phyloP scores from a whole-genome alignment of 2,113 vertebrate species.

The Cephalophus harveyi region DNA sequence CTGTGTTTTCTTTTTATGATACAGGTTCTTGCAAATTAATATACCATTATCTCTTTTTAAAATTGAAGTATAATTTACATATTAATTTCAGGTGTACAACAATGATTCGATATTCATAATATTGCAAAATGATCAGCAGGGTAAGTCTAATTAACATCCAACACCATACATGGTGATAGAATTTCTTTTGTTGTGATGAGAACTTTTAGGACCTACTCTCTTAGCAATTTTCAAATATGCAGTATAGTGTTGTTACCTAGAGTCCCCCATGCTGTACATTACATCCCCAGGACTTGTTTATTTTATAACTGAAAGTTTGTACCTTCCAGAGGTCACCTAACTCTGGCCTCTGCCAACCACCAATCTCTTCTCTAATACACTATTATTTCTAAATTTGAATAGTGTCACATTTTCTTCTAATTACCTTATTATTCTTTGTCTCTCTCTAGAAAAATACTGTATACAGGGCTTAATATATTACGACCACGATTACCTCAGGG shows the following conservation, averaged over 20 bases:
- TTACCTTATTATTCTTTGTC: background rate
- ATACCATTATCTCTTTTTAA: background rate
- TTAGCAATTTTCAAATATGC: background rate
- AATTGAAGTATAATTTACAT: background rate
- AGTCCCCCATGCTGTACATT: background rate
- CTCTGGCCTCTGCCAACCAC: background rate
- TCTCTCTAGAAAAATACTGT: background rate
- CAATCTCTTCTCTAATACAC: background rate
- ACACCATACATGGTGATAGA: background rate
- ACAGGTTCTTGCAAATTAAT: background rate
- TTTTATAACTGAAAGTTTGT: background rate
- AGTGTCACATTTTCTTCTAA: background rate
- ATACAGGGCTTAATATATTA: background rate
- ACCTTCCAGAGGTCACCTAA: background rate
- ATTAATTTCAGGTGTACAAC: background rate
- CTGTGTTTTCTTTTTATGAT: background rate
- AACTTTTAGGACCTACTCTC: background rate
- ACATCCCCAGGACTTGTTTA: background rate
- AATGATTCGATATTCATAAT: background rate
- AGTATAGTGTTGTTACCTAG: too few species aligned
- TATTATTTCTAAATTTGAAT: background rate
- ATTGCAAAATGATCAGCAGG: background rate
- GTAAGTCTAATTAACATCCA: background rate
- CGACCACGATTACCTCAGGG: background rate
- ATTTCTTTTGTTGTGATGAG: background rate